These are phyloP conservation scores for Trachops cirrhosus DNA, from an alignment of 2,797 vertebrate species.

Conservation along the genomic window DNA sequence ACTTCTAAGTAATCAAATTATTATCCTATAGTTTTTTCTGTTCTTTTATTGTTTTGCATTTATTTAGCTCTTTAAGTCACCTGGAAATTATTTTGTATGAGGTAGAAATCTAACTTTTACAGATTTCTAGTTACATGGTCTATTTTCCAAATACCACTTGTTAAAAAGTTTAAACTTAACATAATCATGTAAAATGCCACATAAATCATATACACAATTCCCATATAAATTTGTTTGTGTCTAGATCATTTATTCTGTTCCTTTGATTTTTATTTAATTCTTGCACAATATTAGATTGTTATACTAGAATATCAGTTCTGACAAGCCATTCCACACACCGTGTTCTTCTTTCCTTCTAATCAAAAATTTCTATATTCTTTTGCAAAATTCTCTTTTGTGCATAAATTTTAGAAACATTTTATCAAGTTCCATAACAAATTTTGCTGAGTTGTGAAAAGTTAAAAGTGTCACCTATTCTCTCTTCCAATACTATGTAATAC, in stretches of 20 bases:
- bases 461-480: background rate
- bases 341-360: background rate
- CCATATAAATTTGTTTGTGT: background rate
- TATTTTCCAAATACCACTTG: background rate
- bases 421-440: background rate
- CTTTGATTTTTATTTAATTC: background rate
- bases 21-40: background rate
- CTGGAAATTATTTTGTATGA: background rate
- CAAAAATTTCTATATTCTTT: background rate
- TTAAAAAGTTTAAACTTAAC: background rate
- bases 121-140: background rate
- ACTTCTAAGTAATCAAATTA: background rate
- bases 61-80: background rate
- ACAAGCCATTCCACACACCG: background rate
- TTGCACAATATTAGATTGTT: background rate
- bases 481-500: background rate
- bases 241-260: background rate
- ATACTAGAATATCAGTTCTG: background rate
- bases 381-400: background rate
- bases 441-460: background rate
- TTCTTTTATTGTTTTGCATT: background rate
- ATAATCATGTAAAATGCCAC: background rate
- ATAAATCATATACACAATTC: background rate
- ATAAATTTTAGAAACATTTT: slow-evolving; percentile 16
- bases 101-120: background rate